A percentile compares a stretch with the other conserved stretches of the same genome.
phyloP scores from a whole-genome alignment of 2,888 invertebrate species.

The Aphidoletes aphidimyza region DNA sequence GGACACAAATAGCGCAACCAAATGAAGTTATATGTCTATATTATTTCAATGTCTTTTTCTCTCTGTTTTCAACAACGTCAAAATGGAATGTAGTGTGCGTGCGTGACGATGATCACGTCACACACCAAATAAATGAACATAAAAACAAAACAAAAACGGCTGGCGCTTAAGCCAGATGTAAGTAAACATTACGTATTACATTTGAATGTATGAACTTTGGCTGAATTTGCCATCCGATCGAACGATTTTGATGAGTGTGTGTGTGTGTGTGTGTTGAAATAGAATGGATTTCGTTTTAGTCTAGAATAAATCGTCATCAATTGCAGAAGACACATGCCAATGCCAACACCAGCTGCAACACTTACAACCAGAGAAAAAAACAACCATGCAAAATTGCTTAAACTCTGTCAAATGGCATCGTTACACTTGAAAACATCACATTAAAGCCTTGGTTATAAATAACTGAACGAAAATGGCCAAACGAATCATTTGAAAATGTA shows the following conservation, averaged over 20 bases:
- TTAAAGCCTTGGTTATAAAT: background rate
- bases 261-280: background rate
- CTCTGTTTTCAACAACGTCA: too few relatives aligned
- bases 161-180: too few relatives aligned
- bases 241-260: background rate
- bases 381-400: background rate
- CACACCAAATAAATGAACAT: background rate
- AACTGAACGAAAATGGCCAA: constrained; percentile 11
- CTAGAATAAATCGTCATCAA: background rate
- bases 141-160: background rate
- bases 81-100: background rate
- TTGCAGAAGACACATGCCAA: too few relatives aligned
- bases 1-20: background rate
- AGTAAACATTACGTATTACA: too few relatives aligned
- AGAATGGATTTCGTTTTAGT: background rate
- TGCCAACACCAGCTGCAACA: background rate
- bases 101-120: background rate
- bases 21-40: background rate
- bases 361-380: background rate
- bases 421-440: constrained; percentile 4
- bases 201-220: too few relatives aligned
- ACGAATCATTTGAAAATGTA: background rate
- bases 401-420: background rate
- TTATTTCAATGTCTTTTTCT: constrained; percentile 14
- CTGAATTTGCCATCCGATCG: background rate